Base-by-base conservation (phyloP, 2,113 vertebrate genomes). In the Nibea albiflora region DNA sequence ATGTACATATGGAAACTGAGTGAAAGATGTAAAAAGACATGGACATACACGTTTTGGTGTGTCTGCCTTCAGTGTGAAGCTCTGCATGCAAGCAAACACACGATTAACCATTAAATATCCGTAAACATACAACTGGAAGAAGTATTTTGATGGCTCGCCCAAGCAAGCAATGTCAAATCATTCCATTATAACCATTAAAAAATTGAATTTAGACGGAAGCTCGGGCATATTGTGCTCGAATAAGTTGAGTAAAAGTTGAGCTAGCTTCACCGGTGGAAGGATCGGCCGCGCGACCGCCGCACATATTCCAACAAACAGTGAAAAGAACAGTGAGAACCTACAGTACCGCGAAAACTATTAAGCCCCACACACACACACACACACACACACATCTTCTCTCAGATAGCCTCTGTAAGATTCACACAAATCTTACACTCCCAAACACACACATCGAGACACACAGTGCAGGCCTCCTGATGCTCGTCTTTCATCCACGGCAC, bases 401-500 rank as follows among this genome's bases (percentile, higher is more conserved):
- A 4, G 16, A 63, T 4, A 67, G 68, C 54, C 35, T 62, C 52
- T 66, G 64, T 58, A 60, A 73, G 56, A 76, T 17, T 75, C 66
- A 65, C 74, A 76, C 47, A 71, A 73, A n/a, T 65, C 47, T 56
- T 65, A 57, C 81, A 72, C 47, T 74, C 8, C 17, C 71, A 56
- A 3, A 78, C 31, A 62, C 50, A 65, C 46, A 80, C 69, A 79
- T 46, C 82, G 49, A 64, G 1, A 81, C 24, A 80, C 47, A 70
- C 42, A 83, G 89, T 53, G 63, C 79, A 79, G 80, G 85, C 89
- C 89, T 93, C 87, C 91, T 81, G 88, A 90, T 88, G 91, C 86
- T 89, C 79, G 69, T 81, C 90, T 95, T 94, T 94, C 87, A 94
- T 94, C 92, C 90, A 52, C 80, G 17, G 84, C 79, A 53, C 81